Conservation (phyloP, 2,888 invertebrate genomes). For the Agrilus mali region DNA sequence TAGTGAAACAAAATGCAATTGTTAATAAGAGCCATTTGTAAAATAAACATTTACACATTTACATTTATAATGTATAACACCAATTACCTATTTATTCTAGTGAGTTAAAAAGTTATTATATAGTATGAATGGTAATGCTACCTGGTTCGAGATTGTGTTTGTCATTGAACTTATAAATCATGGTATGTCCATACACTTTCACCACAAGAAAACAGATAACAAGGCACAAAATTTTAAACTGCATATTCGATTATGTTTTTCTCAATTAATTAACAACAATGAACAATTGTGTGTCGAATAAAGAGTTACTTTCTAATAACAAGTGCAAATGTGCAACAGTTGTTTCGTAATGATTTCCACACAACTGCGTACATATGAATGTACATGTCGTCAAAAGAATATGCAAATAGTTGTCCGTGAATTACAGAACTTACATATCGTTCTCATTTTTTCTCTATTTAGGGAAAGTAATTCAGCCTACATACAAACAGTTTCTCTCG, state of each 20-base stretch:
- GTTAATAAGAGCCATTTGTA: no score
- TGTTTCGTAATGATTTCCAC: slow-evolving; percentile 8
- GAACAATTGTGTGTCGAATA: no score
- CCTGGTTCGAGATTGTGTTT: slow-evolving; percentile 40
- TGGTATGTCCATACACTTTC: slow-evolving; percentile 37
- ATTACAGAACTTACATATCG: slow-evolving; percentile 2
- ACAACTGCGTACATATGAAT: slow-evolving; percentile 2
- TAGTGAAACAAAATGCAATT: no score
- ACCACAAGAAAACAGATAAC: slow-evolving; percentile 44
- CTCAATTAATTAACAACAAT: no score
- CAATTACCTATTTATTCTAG: no score
- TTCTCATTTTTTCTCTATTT: slow-evolving; percentile 8
- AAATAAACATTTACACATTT: no score
- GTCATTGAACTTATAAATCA: slow-evolving; percentile 38
- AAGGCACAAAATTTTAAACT: slow-evolving; percentile 42
- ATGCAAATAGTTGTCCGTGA: not conserved
- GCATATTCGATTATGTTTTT: slow-evolving; percentile 3
- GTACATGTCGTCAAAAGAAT: slow-evolving; percentile 1
- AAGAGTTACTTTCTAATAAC: no score
- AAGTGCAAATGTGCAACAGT: slow-evolving; percentile 1
- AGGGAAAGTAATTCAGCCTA: slow-evolving; percentile 14
- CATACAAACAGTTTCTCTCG: not conserved
- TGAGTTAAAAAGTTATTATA: not conserved
- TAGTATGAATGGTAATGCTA: slow-evolving; percentile 16
- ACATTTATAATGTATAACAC: no score